Conservation (phyloP, 2,888 invertebrate species). For the Liodrosophila aerea region DNA sequence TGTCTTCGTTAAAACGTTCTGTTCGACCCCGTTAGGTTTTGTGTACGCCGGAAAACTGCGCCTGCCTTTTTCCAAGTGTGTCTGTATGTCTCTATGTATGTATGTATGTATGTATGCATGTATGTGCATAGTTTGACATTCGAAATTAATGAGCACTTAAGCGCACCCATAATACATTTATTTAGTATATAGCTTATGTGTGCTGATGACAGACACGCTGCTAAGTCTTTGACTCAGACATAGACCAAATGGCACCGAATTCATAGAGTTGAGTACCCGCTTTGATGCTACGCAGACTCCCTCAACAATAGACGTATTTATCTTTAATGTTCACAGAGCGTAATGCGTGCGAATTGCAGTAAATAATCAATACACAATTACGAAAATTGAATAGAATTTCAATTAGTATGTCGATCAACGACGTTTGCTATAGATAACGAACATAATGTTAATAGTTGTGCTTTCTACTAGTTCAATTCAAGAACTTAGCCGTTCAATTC, state of each 20-base stretch:
- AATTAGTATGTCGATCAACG: too few relatives aligned
- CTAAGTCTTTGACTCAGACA: slow-evolving; percentile 10
- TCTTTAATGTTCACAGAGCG: neutral
- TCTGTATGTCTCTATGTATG: too few relatives aligned
- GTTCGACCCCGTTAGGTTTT: slow-evolving; percentile 8
- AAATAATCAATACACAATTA: too few relatives aligned
- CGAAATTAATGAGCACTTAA: slow-evolving; percentile 77
- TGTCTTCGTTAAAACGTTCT: slow-evolving; percentile 23
- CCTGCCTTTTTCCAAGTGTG: neutral
- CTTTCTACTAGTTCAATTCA: too few relatives aligned
- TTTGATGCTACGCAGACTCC: slow-evolving; percentile 23
- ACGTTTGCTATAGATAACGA: too few relatives aligned
- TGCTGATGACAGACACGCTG: slow-evolving; percentile 33
- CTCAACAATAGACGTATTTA: neutral
- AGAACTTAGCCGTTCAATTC: too few relatives aligned
- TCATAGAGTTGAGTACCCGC: too few relatives aligned
- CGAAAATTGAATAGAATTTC: too few relatives aligned
- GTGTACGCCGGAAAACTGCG: slow-evolving; percentile 1
- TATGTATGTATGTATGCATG: neutral
- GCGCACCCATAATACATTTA: slow-evolving; percentile 76
- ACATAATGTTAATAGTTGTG: too few relatives aligned
- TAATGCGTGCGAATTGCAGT: too few relatives aligned
- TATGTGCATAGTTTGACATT: slow-evolving; percentile 58
- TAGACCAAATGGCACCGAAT: slow-evolving; percentile 26
- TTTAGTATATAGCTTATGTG: slow-evolving; percentile 42